Conservation (phyloP, 2,888 invertebrate genomes). For the Parelbella ahira region DNA sequence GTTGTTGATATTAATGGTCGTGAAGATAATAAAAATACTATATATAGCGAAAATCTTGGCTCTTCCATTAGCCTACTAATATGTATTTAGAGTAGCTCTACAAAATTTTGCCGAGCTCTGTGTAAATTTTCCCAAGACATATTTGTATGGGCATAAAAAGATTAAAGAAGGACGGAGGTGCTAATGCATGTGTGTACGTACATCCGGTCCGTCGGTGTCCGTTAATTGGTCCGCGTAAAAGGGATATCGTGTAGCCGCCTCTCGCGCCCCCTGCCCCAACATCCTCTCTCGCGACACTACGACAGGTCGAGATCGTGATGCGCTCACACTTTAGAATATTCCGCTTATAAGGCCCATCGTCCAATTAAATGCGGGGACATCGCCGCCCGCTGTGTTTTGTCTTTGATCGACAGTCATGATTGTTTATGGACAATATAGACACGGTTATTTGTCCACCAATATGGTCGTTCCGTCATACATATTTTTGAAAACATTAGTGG, state of each 20-base stretch:
- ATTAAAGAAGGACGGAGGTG: slow-evolving; percentile 74
- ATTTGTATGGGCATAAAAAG: slow-evolving; percentile 59
- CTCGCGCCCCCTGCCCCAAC: slow-evolving; percentile 47
- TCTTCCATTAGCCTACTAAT: too few species aligned
- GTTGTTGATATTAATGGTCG: too few species aligned
- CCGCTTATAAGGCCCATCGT: slow-evolving; percentile 46
- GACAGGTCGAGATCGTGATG: slow-evolving; percentile 50
- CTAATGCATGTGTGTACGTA: slow-evolving; percentile 71
- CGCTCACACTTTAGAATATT: slow-evolving; percentile 45
- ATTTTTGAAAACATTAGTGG: slow-evolving; percentile 19
- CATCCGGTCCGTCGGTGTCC: slow-evolving; percentile 74
- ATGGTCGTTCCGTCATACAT: slow-evolving; percentile 18
- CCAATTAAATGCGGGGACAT: slow-evolving; percentile 49
- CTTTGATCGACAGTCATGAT: slow-evolving; percentile 45
- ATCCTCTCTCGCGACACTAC: slow-evolving; percentile 61
- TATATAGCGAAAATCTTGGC: too few species aligned
- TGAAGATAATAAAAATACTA: too few species aligned
- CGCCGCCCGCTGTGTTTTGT: slow-evolving; percentile 45
- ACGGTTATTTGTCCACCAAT: slow-evolving; percentile 28
- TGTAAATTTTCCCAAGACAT: slow-evolving; percentile 48
- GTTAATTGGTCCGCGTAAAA: slow-evolving; percentile 79
- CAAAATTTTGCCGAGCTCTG: slow-evolving; percentile 42
- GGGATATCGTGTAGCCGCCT: slow-evolving; percentile 75
- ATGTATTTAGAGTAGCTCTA: slow-evolving; percentile 16
- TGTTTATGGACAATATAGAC: slow-evolving; percentile 32